phyloP scores from a whole-genome alignment of 1,140 invertebrate genomes.

The Drosophila guanche region DNA sequence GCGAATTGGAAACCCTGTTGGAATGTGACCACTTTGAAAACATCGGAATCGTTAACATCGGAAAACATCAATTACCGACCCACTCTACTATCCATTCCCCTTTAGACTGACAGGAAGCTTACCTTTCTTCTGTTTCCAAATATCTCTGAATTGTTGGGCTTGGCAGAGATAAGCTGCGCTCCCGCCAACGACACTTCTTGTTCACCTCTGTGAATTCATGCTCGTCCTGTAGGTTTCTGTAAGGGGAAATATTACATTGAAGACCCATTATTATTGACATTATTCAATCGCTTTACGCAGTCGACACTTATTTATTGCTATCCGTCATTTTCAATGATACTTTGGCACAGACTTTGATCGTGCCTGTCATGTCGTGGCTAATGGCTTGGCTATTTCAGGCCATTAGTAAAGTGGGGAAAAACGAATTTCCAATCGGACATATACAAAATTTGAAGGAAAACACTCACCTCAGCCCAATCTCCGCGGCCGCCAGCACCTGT shows the following conservation, averaged over 20 bases:
- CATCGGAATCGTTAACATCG: no score
- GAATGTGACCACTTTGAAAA: no score
- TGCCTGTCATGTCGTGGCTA: slow-evolving; percentile 26
- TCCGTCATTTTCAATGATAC: slow-evolving; percentile 34
- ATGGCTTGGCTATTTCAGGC: slow-evolving; percentile 15
- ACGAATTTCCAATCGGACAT: slow-evolving; percentile 19
- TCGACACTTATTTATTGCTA: slow-evolving; percentile 40
- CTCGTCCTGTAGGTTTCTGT: slow-evolving; percentile 2
- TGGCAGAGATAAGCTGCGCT: slow-evolving; percentile 22
- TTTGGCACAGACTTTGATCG: slow-evolving; percentile 1
- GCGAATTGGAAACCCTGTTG: no score
- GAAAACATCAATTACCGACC: no score
- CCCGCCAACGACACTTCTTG: slow-evolving; percentile 1
- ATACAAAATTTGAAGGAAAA: slow-evolving; percentile 2
- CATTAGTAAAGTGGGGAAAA: slow-evolving; percentile 3
- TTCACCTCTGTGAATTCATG: not conserved
- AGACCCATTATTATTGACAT: slow-evolving; percentile 37
- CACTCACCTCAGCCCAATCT: slow-evolving; percentile 34
- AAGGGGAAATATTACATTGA: slow-evolving; percentile 34
- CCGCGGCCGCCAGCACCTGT: not conserved
- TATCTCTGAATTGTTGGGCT: slow-evolving; percentile 3
- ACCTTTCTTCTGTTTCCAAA: no score
- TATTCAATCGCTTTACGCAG: slow-evolving; percentile 33
- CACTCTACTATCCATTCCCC: no score
- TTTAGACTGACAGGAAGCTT: no score